These are phyloP conservation scores for Microctonus brassicae DNA, from an alignment of 2,888 invertebrate species.

Conservation along the genomic window DNA sequence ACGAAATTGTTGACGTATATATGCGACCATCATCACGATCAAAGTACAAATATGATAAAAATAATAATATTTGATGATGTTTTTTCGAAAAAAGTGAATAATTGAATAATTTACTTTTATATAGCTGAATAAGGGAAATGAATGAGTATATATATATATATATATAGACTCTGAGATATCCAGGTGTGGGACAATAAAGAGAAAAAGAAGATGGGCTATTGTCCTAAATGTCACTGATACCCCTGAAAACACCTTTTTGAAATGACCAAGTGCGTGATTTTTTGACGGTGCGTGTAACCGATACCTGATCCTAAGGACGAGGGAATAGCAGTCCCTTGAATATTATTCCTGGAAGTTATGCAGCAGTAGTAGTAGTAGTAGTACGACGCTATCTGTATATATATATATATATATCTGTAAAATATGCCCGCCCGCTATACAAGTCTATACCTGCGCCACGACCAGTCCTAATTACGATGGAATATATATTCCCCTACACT, in stretches of 20 bases:
- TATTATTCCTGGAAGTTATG: background rate
- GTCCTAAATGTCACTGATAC: constrained; percentile 59
- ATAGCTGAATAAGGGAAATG: no score
- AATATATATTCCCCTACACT: background rate
- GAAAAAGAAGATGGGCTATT: constrained; percentile 46
- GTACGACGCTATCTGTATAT: no score
- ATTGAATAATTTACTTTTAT: no score
- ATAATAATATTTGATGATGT: no score
- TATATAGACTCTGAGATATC: constrained; percentile 42
- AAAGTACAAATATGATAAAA: no score
- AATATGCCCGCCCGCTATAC: background rate
- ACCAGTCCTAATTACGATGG: background rate
- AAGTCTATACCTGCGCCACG: background rate
- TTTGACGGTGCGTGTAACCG: constrained; percentile 55
- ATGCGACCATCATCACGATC: no score
- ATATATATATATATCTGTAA: no score
- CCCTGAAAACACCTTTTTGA: constrained; percentile 49
- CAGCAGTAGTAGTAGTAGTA: background rate
- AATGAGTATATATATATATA: background rate
- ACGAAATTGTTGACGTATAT: constrained; percentile 19
- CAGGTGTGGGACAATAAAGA: constrained; percentile 46
- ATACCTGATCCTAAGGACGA: constrained; percentile 44
- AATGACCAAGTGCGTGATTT: constrained; percentile 46
- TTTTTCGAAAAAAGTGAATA: no score
- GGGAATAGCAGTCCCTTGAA: background rate